Evolutionary conservation across 2,888 invertebrate genomes (phyloP).

Genomic region (Malthinus flaveolus): DNA sequence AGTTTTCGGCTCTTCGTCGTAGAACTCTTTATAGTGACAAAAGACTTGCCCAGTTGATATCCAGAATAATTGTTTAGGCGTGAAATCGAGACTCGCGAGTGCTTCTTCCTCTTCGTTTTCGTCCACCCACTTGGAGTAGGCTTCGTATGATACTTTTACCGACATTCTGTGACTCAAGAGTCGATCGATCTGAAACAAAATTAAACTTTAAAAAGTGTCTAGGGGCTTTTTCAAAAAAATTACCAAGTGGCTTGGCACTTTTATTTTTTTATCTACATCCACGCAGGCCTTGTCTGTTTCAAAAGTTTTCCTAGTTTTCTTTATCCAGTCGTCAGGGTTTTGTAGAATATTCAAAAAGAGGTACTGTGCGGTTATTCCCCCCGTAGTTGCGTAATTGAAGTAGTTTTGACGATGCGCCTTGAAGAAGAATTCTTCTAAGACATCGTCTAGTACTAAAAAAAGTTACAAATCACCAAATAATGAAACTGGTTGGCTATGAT

Average conservation of each 20-base stretch:
- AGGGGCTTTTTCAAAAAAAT: not conserved
- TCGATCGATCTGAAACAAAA: not conserved
- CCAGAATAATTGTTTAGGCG: conserved; percentile 17
- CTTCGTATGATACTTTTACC: conserved; percentile 81
- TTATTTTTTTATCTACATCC: not conserved
- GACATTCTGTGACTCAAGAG: conserved; percentile 53
- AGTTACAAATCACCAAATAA: too few relatives aligned
- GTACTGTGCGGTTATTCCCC: conserved; percentile 83
- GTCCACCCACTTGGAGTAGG: conserved; percentile 71
- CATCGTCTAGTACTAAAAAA: too few relatives aligned
- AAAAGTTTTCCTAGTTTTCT: not conserved
- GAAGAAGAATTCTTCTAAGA: too few relatives aligned
- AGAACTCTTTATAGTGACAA: conserved; percentile 5
- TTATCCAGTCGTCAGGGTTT: not conserved
- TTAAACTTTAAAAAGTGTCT: not conserved
- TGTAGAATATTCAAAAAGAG: too few relatives aligned
- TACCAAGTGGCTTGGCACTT: conserved; percentile 8
- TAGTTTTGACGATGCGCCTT: too few relatives aligned
- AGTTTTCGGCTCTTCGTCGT: too few relatives aligned
- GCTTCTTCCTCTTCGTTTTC: not conserved
- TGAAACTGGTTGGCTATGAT: too few relatives aligned
- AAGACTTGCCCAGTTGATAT: conserved; percentile 10
- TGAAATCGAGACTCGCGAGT: not conserved
- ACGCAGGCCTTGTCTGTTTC: not conserved
- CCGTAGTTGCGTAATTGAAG: too few relatives aligned